Base-by-base conservation (phyloP, 2,113 vertebrate genomes). In the Bubo scandiacus region DNA sequence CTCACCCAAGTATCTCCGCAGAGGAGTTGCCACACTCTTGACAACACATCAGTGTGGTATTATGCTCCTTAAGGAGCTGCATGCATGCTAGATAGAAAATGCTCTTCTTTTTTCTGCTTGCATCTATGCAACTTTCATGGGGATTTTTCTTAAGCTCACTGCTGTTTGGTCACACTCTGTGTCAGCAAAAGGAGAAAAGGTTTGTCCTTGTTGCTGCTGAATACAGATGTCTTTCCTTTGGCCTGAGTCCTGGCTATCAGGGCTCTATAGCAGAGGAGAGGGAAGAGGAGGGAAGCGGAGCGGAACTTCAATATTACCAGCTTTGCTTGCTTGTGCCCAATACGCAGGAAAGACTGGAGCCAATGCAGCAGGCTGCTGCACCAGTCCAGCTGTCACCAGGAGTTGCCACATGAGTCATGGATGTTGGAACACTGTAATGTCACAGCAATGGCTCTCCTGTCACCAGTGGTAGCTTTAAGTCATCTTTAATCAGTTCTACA, bases 131-230 rank as follows among this genome's bases (percentile, higher is more conserved):
- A 43, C 34, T 90, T 94, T 72, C 73, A 49, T 54, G 86, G 78
- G 43, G 15, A 90, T 90, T 96, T 96, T 87, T 93, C 81, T 90
- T 77, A 83, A 74, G 20, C 27, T 87, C 16, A 17, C 87, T 87
- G 61, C 73, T 80, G 30, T 14, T 88, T 40, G 36, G 73, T 92
- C 36, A 52, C 21, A 3, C 20, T 80, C 71, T 86, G 65, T 84
- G 80, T 94, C 89, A 94, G 78, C 86, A 95, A 73, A 96, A 92
- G 58, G 25, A 83, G 38, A 49, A 73, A 86, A 83, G 34, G 58
- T 73, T 93, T 96, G 81, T 68, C 29, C 45, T 43, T 82, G 63
- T 61, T 90, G n/a, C 52, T 95, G 70, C 66, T 82, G 78, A 92
- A 94, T 90, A 57, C 58, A 80, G 84, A 73, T 79, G 54, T 63